Evolutionary conservation across 1,140 invertebrate genomes (phyloP).

Genomic region (Octopus sinensis): DNA sequence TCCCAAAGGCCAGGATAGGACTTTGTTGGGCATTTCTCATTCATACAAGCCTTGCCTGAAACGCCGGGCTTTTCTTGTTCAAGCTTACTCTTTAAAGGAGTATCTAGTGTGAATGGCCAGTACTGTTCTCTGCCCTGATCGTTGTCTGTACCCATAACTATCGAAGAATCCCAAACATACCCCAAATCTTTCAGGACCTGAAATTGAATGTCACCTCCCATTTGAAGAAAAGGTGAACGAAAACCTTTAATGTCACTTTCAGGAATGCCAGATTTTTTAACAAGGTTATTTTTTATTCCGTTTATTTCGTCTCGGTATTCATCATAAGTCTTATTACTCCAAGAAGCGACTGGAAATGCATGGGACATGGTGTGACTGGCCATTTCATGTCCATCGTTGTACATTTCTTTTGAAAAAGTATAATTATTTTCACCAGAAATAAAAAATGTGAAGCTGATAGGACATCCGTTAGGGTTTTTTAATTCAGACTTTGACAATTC

Average conservation of each 20-base stretch:
- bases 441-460: slow-evolving; percentile 95
- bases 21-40: slow-evolving; percentile 32
- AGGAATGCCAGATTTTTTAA: slow-evolving; percentile 77
- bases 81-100: slow-evolving; percentile 52
- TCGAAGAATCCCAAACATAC: slow-evolving; percentile 36
- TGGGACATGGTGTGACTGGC: slow-evolving; percentile 89
- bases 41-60: slow-evolving; percentile 64
- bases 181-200: slow-evolving; percentile 66
- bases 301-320: slow-evolving; percentile 97
- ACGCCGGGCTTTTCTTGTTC: slow-evolving; percentile 57
- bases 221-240: slow-evolving; percentile 67
- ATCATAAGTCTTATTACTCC: slow-evolving; percentile 60
- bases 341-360: slow-evolving; percentile 18
- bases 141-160: slow-evolving; percentile 28
- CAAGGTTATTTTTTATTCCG: slow-evolving; percentile 87
- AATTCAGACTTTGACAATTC: slow-evolving; percentile 4
- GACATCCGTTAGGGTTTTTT: slow-evolving; percentile 87
- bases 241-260: slow-evolving; percentile 86
- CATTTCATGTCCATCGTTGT: slow-evolving; percentile 91
- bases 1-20: slow-evolving; percentile 40
- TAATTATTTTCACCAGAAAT: slow-evolving; percentile 96
- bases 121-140: neutral
- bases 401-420: slow-evolving; percentile 91
- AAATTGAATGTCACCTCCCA: slow-evolving; percentile 52
- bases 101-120: slow-evolving; percentile 40